Evolutionary conservation across 1,140 invertebrate genomes (phyloP), one percentile per base, ranked within the genome.

Genomic region (Aethina tumida): DNA sequence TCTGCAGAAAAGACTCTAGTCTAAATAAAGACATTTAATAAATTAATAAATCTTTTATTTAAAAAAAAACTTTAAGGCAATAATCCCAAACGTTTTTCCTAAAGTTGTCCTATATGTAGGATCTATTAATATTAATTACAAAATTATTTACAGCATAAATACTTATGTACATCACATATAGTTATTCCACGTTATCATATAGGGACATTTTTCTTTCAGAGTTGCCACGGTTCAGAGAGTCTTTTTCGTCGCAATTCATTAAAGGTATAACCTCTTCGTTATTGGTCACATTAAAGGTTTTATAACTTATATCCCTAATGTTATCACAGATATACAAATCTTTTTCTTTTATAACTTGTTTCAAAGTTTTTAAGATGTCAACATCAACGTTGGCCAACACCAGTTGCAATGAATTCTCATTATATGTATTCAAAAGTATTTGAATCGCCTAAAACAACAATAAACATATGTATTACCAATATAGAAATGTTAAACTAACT

Each of bases 321-420:
- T 35, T 45, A 9, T 43, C 39, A 7, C 49, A 55, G 9, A 56
- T 27, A 18, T 30, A n/a, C n/a, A 50, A 39, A 34, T 50, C 35
- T 5, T 45, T 30, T 5, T 42, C 30, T 14, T 52, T 42, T n/a
- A 49, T 38, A 3, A 53, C 31, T 5, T 14, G 16, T 20, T 41
- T 42, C 10, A 58, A 22, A 8, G 29, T 44, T 24, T 47, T 38
- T 15, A 49, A 43, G 9, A 55, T 39, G 6, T 47, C 41, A 4
- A 35, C 17, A 8, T 49, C 45, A 5, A 59, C 32, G 30, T 58
- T 58, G 6, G 54, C 28, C 5, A 60, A 43, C 4, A 51, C 13
- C 6, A 59, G 28, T 20, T 36, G 26, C 7, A 41, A 30, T 6
- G 46, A 16, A 15, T 45, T 48, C 25, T 50, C 45, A 26, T 56